Conservation (phyloP, 1,140 invertebrate genomes). For the Zophobas atratus region DNA sequence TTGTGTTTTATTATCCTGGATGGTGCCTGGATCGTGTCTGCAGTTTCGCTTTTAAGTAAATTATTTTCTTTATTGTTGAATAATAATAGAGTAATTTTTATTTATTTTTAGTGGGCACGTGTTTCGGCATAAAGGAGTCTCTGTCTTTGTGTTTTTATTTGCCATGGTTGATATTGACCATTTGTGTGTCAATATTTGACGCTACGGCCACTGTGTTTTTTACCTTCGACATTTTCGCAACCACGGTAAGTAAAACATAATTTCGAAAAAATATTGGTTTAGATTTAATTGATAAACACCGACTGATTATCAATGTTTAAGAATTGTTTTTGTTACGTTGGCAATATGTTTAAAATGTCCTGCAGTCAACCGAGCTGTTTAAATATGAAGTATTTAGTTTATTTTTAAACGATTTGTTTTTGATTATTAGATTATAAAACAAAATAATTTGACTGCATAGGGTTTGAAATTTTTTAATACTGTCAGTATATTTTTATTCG, state of each 20-base stretch:
- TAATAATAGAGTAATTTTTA: too few relatives aligned
- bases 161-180: constrained; percentile 52
- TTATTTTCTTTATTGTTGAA: neutral
- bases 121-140: constrained; percentile 51
- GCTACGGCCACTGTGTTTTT: constrained; percentile 53
- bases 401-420: too few relatives aligned
- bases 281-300: constrained; percentile 20
- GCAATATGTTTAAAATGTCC: too few relatives aligned
- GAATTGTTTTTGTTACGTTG: too few relatives aligned
- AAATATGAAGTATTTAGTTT: too few relatives aligned
- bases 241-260: constrained; percentile 47
- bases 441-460: too few relatives aligned
- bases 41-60: constrained; percentile 52
- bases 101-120: constrained; percentile 53
- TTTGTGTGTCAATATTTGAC: constrained; percentile 52
- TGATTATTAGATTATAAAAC: too few relatives aligned
- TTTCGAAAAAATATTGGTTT: too few relatives aligned
- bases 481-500: too few relatives aligned
- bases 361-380: too few relatives aligned
- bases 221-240: constrained; percentile 54
- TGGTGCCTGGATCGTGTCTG: constrained; percentile 49
- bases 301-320: too few relatives aligned
- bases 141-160: constrained; percentile 53
- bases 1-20: constrained; percentile 50
- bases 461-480: too few relatives aligned